Evolutionary conservation across 2,888 invertebrate species (phyloP).

Genomic region (Aspidapion aeneum): DNA sequence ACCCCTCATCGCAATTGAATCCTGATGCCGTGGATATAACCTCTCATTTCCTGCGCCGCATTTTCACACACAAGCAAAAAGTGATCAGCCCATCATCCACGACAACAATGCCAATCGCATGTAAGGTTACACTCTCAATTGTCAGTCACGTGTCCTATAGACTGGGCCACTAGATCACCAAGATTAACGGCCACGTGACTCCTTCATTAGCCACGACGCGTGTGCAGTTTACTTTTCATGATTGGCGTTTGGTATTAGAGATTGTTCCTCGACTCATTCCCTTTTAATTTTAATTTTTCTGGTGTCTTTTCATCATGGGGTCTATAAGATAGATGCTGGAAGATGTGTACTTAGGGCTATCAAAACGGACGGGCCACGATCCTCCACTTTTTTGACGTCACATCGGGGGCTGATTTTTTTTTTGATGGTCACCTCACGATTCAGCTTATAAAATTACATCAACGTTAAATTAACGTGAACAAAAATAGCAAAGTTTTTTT

Average conservation of each 20-base stretch:
- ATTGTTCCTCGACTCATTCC: not conserved
- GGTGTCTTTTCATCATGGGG: too few relatives aligned
- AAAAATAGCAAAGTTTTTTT: too few relatives aligned
- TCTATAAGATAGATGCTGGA: too few relatives aligned
- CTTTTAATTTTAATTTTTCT: not conserved
- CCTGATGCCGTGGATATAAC: too few relatives aligned
- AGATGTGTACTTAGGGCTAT: too few relatives aligned
- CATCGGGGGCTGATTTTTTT: too few relatives aligned
- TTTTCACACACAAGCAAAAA: not conserved
- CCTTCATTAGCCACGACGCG: slow-evolving; percentile 40
- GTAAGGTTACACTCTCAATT: slow-evolving; percentile 40
- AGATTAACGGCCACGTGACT: slow-evolving; percentile 40
- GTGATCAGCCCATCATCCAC: not conserved
- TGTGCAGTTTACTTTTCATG: slow-evolving; percentile 31
- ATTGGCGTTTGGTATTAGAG: slow-evolving; percentile 26
- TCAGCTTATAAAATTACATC: too few relatives aligned
- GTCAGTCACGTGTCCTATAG: slow-evolving; percentile 38
- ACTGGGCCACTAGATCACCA: slow-evolving; percentile 36
- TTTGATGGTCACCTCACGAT: too few relatives aligned
- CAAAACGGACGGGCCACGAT: too few relatives aligned
- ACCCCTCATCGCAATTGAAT: not conserved
- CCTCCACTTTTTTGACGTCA: too few relatives aligned
- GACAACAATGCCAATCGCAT: slow-evolving; percentile 14
- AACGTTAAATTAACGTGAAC: too few relatives aligned
- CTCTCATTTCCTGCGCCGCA: not conserved